phyloP scores from a whole-genome alignment of 2,888 invertebrate genomes.

The Agriopis leucophaearia region DNA sequence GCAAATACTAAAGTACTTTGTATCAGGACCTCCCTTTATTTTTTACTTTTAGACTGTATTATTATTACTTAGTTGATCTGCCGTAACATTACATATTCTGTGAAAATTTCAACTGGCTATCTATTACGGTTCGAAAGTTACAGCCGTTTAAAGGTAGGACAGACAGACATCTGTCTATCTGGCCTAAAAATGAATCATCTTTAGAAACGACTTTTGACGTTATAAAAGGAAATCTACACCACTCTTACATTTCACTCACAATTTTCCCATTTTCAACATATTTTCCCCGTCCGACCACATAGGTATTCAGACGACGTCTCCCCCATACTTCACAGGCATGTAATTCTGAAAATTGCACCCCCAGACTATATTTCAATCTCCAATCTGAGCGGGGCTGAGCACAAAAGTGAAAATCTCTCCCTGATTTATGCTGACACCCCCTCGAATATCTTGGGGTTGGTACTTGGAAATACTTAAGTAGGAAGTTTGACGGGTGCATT shows the following conservation, averaged over 20 bases:
- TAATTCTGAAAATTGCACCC: slow-evolving; percentile 55
- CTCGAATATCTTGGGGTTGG: slow-evolving; percentile 45
- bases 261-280: slow-evolving; percentile 4
- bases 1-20: no score
- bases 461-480: slow-evolving; percentile 54
- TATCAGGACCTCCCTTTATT: no score
- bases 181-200: slow-evolving; percentile 8
- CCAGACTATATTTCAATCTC: slow-evolving; percentile 45
- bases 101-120: no score
- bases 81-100: no score
- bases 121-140: no score
- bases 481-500: slow-evolving; percentile 48
- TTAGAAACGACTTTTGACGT: neutral
- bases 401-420: slow-evolving; percentile 54
- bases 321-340: slow-evolving; percentile 48
- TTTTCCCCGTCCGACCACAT: slow-evolving; percentile 23
- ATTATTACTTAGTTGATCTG: no score
- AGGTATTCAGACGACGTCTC: slow-evolving; percentile 30
- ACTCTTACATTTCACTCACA: slow-evolving; percentile 3
- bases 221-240: neutral
- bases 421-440: slow-evolving; percentile 57
- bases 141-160: no score
- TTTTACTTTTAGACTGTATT: no score
- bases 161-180: no score
- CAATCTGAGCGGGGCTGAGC: slow-evolving; percentile 40